phyloP scores from a whole-genome alignment of 37 sponge, comb jelly and placozoan genomes.

The Halichondria panicea region DNA sequence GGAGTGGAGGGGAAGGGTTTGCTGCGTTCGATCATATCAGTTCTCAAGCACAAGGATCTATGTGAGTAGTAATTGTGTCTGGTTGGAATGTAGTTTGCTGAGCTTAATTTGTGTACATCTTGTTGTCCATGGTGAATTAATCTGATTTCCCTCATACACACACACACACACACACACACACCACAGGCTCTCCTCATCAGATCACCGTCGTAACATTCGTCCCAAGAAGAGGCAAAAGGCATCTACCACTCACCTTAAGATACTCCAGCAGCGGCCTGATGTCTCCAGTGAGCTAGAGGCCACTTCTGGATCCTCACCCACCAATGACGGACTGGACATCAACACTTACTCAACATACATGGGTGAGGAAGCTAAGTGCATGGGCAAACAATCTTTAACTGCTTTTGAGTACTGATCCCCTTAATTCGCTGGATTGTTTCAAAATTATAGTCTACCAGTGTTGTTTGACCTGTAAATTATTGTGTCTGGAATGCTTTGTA shows the following conservation, averaged over 20 bases:
- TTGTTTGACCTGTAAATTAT: no score
- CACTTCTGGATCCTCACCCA: neutral
- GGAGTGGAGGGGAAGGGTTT: constrained; percentile 17
- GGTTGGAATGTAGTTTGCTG: neutral
- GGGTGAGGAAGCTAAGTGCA: no score
- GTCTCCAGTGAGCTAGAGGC: constrained; percentile 50
- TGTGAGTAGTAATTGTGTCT: constrained; percentile 20
- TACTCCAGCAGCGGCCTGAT: constrained; percentile 45
- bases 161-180: neutral
- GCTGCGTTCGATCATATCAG: constrained; percentile 53
- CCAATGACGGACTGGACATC: constrained; percentile 18
- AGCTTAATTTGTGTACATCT: neutral
- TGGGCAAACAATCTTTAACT: no score
- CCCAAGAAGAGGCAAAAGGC: constrained; percentile 70
- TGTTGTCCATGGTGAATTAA: neutral
- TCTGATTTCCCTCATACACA: neutral
- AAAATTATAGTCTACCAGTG: no score
- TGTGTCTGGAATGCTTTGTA: no score
- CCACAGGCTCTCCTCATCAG: constrained; percentile 42
- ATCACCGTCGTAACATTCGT: constrained; percentile 50
- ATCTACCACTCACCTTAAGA: constrained; percentile 59
- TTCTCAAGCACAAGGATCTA: constrained; percentile 18
- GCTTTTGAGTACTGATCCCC: no score
- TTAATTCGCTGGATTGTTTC: no score
- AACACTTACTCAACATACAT: constrained; percentile 74